Evolutionary conservation across 2,888 invertebrate species (phyloP).

Genomic region (Parnassius orleans): DNA sequence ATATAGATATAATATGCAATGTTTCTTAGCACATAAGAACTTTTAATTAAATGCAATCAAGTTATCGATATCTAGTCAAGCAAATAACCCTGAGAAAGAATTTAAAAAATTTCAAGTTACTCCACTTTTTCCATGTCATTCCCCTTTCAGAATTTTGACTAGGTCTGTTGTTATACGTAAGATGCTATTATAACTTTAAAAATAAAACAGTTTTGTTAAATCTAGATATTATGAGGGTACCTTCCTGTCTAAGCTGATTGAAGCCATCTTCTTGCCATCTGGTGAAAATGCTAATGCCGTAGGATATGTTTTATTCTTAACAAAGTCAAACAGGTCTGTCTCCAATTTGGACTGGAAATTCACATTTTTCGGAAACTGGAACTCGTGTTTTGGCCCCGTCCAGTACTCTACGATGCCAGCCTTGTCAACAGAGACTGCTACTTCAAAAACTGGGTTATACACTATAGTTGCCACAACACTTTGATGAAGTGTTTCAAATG

Average conservation of each 20-base stretch:
- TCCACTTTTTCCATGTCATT: too few species aligned
- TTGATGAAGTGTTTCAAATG: constrained; percentile 90
- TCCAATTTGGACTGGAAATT: constrained; percentile 94
- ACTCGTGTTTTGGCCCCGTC: constrained; percentile 94
- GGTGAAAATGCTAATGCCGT: constrained; percentile 91
- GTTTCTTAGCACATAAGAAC: too few species aligned
- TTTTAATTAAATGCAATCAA: too few species aligned
- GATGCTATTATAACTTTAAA: neutral
- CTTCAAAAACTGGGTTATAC: constrained; percentile 91
- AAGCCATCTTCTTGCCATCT: constrained; percentile 94
- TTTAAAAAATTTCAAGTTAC: too few species aligned
- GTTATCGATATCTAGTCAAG: too few species aligned
- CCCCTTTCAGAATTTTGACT: too few species aligned
- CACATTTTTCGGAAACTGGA: constrained; percentile 91
- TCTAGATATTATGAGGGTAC: constrained; percentile 37
- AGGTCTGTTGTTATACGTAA: too few species aligned
- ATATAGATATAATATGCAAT: too few species aligned
- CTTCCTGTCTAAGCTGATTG: constrained; percentile 93
- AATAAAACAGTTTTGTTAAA: neutral
- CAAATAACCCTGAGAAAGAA: too few species aligned
- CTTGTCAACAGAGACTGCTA: constrained; percentile 86
- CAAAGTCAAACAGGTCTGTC: constrained; percentile 97
- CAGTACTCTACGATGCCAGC: constrained; percentile 98
- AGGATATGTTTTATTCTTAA: constrained; percentile 92
- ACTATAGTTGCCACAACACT: constrained; percentile 91